Base-by-base conservation (phyloP, 2,797 vertebrate genomes). In the Leptoclinus maculatus region DNA sequence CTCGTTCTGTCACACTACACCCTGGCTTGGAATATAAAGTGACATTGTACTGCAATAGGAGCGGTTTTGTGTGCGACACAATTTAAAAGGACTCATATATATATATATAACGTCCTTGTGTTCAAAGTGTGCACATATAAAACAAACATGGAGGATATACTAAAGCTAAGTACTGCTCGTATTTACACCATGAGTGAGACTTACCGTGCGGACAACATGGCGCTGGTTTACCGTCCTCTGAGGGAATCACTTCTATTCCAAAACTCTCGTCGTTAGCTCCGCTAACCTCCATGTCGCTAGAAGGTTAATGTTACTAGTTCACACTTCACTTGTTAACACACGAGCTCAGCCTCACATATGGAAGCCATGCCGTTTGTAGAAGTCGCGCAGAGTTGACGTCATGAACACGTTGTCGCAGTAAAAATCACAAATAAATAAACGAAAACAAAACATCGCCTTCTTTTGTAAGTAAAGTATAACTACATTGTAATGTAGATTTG, bases 141-240 rank as follows among this genome's bases (percentile, higher is more conserved):
- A 32, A 32, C 29, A 32, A 32, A 32, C 29, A 32, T 32, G 29
- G 29, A 32, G 29, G 29, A 32, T 32, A 32, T 32, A 32, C 29
- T 32, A 32, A 32, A 32, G 29, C 29, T 5, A 32, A 32, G 29
- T 32, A 32, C 29, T 32, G 29, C 4, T 32, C 29, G 29, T 32
- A 32, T 32, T 32, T 5, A 32, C 29, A 32, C 29, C 29, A 32
- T 32, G 10, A 19, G 32, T 47, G 4, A 7, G 0, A 29, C 81
- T 87, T 27, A 95, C 95, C 95, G 17, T 96, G 95, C 1, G 87
- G 90, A 76, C 96, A 96, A 16, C 79, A 82, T 1, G 96, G 95
- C 38, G 87, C 88, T 3, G 64, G 34, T 66, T 67, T 86, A 5
- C 43, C 86, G 0, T 34, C 86, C 3, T 86, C 80, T 8, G 71